Conservation (phyloP, 92 coral and sea anemone species). For the Muricea muricata region DNA sequence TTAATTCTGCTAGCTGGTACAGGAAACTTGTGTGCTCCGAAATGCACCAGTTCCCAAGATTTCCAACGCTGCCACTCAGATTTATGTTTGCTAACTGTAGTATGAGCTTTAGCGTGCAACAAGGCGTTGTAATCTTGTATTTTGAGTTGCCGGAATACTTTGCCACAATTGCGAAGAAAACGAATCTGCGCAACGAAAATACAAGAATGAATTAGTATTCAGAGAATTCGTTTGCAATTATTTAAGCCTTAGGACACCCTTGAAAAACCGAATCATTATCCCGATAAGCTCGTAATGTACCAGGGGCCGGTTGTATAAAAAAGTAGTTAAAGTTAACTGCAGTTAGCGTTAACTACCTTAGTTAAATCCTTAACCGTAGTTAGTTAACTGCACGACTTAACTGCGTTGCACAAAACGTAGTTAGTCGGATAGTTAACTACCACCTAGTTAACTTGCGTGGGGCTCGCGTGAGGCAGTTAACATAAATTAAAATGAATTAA, state of each 20-base stretch:
- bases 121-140: constrained; percentile 12
- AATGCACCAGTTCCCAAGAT: constrained; percentile 47
- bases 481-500: too few relatives aligned
- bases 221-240: neutral
- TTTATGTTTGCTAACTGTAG: constrained; percentile 63
- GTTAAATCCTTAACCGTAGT: too few relatives aligned
- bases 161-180: constrained; percentile 4
- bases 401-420: too few relatives aligned
- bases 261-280: constrained; percentile 41
- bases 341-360: too few relatives aligned
- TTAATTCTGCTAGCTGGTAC: constrained; percentile 16
- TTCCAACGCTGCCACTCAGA: constrained; percentile 67
- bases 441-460: too few relatives aligned
- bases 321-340: too few relatives aligned
- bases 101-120: constrained; percentile 54
- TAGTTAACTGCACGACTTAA: too few relatives aligned
- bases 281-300: constrained; percentile 30
- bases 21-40: neutral
- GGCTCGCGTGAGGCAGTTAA: too few relatives aligned
- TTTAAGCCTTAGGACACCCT: constrained; percentile 6
- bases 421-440: too few relatives aligned
- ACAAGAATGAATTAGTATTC: neutral
- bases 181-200: neutral
- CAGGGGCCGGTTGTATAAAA: constrained; percentile 60
- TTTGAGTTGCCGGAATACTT: neutral